Evolutionary conservation across 53 echinoderm and acorn worm genomes (phyloP), one percentile per base, ranked within the genome.

Genomic region (Stichopus horrens): DNA sequence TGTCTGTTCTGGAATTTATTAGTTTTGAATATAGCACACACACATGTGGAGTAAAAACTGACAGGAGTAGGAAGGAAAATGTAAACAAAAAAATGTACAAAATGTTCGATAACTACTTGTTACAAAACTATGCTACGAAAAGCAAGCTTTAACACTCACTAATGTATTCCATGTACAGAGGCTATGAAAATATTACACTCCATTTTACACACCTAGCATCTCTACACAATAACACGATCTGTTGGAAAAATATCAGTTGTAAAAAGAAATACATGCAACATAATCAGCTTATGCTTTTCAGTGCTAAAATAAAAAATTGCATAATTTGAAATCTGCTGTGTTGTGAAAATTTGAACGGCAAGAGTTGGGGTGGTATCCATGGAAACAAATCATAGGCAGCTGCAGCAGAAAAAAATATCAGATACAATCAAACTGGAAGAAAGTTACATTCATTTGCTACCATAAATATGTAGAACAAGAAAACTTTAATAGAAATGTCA

Each of bases 21-120:
- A 54, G 14, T 5, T 19, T 55, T 79, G 79, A 55, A 79, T 79
- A 55, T 79, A 79, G 79, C 79, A 79, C 79, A 79, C 79, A 77
- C 53, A 52, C 56, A 63, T 16, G 16, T 63, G 63, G 77, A 79
- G 79, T 56, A 56, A n/a, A 79, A 79, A 79, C 10, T 13, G 16
- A 63, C 37, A 37, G 37, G 37, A 37, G 2, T 37, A 37, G 37
- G 37, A 2, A 37, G 2, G 2, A 37, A 37, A 37, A 37, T 37
- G 37, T 2, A 37, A 37, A 37, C 37, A 63, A 13, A 16, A 16
- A 63, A 63, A 63, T 63, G 16, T 63, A 63, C 63, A 63, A 16
- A 63, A 13, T 63, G 8, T 63, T 63, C 63, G 7, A 63, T 63
- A 63, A 13, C 16, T 63, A 63, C 10, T 16, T 13, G 11, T 63